A percentile compares a stretch with the other conserved stretches of the same genome.
phyloP scores from a whole-genome alignment of 2,888 invertebrate species.

The Stenodera caucasica region DNA sequence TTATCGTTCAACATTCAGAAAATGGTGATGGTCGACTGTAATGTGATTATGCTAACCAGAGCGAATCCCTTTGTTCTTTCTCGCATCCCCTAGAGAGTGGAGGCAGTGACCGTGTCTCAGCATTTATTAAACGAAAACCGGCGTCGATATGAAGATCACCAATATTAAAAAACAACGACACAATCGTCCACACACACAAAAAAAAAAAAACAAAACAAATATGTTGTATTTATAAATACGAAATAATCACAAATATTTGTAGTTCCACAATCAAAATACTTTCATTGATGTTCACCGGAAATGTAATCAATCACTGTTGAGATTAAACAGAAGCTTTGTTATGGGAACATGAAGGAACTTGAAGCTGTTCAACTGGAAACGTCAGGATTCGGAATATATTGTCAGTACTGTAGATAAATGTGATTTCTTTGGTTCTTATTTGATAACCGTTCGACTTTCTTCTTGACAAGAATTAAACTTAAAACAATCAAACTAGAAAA shows the following conservation, averaged over 20 bases:
- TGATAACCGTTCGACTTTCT: neutral
- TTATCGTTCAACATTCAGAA: slow-evolving; percentile 14
- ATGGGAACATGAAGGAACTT: neutral
- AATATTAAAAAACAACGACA: neutral
- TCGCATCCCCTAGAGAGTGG: slow-evolving; percentile 23
- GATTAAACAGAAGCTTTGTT: neutral
- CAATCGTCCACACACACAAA: neutral
- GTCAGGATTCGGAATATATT: neutral
- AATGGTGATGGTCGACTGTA: slow-evolving; percentile 23
- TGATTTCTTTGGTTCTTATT: neutral
- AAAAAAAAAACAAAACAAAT: too few species aligned
- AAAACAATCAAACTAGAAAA: neutral
- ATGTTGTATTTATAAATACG: too few species aligned
- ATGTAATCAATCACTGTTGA: neutral
- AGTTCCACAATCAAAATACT: neutral
- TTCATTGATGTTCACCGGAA: neutral
- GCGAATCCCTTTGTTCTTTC: slow-evolving; percentile 33
- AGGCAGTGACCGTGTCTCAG: slow-evolving; percentile 32
- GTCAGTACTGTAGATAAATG: neutral
- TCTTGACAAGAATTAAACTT: neutral
- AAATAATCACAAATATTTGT: too few species aligned
- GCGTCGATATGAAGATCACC: slow-evolving; percentile 8
- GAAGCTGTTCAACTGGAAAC: neutral
- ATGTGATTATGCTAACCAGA: slow-evolving; percentile 35
- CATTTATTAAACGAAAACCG: slow-evolving; percentile 31